Conservation (phyloP, 2,888 invertebrate species). For the Chymomyza fuscimana region DNA sequence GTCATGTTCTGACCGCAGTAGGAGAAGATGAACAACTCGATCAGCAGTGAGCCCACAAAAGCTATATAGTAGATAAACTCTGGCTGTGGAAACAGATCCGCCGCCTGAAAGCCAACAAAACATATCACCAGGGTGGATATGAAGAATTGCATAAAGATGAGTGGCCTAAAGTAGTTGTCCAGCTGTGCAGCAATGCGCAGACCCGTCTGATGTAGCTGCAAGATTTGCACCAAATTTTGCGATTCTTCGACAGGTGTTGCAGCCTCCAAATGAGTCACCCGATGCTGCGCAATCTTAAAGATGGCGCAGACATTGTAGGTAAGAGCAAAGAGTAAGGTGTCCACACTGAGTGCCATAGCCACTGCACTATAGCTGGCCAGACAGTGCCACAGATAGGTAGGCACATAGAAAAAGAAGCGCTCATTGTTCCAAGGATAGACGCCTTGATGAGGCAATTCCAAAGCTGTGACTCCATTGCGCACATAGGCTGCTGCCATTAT, state of each 20-base stretch:
- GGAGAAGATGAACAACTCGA: conserved; percentile 55
- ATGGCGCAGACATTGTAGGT: conserved; percentile 50
- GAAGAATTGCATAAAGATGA: conserved; percentile 47
- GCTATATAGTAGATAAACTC: conserved; percentile 41
- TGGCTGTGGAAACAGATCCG: conserved; percentile 45
- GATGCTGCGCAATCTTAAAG: conserved; percentile 51
- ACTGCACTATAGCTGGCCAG: conserved; percentile 34
- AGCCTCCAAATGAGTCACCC: conserved; percentile 32
- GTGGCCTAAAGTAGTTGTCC: conserved; percentile 35
- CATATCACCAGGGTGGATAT: conserved; percentile 48
- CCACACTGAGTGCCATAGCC: conserved; percentile 34
- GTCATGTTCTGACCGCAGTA: conserved; percentile 27
- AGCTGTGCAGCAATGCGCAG: conserved; percentile 37
- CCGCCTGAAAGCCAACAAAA: conserved; percentile 51
- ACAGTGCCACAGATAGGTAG: conserved; percentile 29
- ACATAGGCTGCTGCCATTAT: conserved; percentile 30
- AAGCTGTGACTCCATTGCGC: conserved; percentile 23
- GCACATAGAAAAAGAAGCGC: conserved; percentile 31
- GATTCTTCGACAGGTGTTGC: not conserved
- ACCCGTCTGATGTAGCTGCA: conserved; percentile 36
- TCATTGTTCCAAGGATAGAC: conserved; percentile 47
- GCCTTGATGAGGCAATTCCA: conserved; percentile 43
- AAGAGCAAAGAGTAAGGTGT: conserved; percentile 41
- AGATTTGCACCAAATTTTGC: not conserved
- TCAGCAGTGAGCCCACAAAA: conserved; percentile 46